Percentiles rank a stretch among this genome's conserved stretches.
These are phyloP conservation scores for Axinella damicornis DNA, from an alignment of 37 sponge, comb jelly and placozoan species.

Conservation along the genomic window DNA sequence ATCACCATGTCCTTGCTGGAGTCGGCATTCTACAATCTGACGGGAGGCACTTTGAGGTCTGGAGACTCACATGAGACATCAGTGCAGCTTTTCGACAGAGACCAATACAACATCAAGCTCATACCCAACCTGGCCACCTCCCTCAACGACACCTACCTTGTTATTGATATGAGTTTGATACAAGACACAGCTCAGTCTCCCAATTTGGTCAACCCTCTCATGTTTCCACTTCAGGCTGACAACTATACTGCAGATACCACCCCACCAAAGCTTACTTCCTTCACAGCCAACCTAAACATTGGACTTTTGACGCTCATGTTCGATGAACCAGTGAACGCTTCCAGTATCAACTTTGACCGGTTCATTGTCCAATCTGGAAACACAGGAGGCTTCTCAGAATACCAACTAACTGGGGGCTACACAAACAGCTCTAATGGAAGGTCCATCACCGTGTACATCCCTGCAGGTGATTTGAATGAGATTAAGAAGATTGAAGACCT, in stretches of 20 bases:
- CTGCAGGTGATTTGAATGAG: constrained; percentile 76
- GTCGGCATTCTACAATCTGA: constrained; percentile 45
- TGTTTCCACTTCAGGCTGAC: constrained; percentile 19
- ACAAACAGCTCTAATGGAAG: constrained; percentile 76
- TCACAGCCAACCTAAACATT: constrained; percentile 66
- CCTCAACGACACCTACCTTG: constrained; percentile 62
- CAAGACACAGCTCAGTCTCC: constrained; percentile 55
- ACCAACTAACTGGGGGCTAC: constrained; percentile 67
- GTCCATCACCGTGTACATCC: constrained; percentile 45
- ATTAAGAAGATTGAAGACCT: constrained; percentile 81
- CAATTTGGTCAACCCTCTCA: neutral
- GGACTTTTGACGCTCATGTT: constrained; percentile 71
- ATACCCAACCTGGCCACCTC: constrained; percentile 66
- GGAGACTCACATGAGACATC: constrained; percentile 48
- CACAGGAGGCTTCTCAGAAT: neutral
- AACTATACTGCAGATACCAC: constrained; percentile 74
- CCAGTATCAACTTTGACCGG: constrained; percentile 40
- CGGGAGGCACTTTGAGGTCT: constrained; percentile 25
- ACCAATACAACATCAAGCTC: constrained; percentile 77
- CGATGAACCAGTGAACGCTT: constrained; percentile 84
- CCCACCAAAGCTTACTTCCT: constrained; percentile 65
- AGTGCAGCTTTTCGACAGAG: constrained; percentile 46
- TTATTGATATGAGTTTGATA: constrained; percentile 46
- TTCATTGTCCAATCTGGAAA: constrained; percentile 54
- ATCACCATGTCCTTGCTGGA: neutral